Percentiles rank a stretch among this genome's conserved stretches.
Conservation (phyloP, 2,888 invertebrate species). For the Epiblema foenella region DNA sequence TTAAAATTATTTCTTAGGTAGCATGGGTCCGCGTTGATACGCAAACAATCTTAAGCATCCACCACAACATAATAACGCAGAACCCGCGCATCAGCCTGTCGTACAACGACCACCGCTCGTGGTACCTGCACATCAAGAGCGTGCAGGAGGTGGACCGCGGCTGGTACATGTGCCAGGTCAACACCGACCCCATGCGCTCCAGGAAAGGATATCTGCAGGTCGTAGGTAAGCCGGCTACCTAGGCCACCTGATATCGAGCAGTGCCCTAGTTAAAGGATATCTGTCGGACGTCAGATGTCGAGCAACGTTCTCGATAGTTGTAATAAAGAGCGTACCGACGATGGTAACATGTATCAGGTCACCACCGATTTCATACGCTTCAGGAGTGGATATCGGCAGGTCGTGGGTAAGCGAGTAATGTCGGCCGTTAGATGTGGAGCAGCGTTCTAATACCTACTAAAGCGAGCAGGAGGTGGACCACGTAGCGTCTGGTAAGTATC, state of each 20-base stretch:
- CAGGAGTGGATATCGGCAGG: no score
- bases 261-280: constrained; percentile 68
- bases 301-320: no score
- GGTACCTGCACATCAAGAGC: constrained; percentile 95
- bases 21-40: constrained; percentile 97
- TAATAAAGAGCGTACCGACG: no score
- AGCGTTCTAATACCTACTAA: no score
- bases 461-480: no score
- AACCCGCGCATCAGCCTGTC: constrained; percentile 94
- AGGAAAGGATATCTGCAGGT: constrained; percentile 95
- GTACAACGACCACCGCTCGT: constrained; percentile 95
- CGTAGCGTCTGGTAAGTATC: no score
- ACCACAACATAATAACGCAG: constrained; percentile 96
- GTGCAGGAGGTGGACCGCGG: constrained; percentile 95
- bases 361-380: no score
- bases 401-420: no score
- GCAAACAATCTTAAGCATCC: constrained; percentile 96
- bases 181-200: constrained; percentile 97
- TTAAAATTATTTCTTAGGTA: constrained; percentile 85
- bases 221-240: constrained; percentile 88
- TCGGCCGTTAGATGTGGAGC: no score
- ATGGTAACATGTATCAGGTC: no score
- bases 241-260: not conserved
- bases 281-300: no score
- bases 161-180: constrained; percentile 97